A percentile compares a stretch with the other conserved stretches of the same genome.
These are phyloP conservation scores for Chaenogobius annularis DNA, from an alignment of 2,113 vertebrate genomes.

Conservation along the genomic window DNA sequence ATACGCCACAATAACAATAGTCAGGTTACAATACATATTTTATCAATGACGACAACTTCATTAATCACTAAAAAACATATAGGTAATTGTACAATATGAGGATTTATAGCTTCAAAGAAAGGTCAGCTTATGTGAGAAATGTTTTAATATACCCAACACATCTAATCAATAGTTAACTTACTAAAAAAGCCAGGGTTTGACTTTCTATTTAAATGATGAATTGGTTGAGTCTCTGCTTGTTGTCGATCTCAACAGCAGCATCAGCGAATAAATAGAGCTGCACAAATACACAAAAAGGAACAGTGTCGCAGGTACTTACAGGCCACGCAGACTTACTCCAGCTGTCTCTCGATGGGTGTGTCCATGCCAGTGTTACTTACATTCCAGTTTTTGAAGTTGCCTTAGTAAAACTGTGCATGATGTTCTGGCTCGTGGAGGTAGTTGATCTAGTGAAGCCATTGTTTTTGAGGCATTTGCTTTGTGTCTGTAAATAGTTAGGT, in stretches of 20 bases:
- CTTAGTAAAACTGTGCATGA: constrained; percentile 69
- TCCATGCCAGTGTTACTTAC: constrained; percentile 33
- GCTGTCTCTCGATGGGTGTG: constrained; percentile 9
- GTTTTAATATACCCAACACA: not conserved
- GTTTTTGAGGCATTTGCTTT: constrained; percentile 47
- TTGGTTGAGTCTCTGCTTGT: not conserved
- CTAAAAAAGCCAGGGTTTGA: no score
- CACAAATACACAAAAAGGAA: not conserved
- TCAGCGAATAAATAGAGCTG: not conserved
- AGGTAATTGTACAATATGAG: not conserved
- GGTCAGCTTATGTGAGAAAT: not conserved
- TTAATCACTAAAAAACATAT: not conserved
- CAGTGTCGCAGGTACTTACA: not conserved
- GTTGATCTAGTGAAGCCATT: constrained; percentile 49
- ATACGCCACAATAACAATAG: not conserved
- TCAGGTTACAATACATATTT: not conserved
- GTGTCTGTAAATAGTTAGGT: constrained; percentile 52
- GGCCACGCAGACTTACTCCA: constrained; percentile 21
- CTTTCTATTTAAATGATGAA: not conserved
- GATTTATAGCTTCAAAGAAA: not conserved
- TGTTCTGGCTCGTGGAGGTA: constrained; percentile 53
- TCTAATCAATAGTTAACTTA: not conserved
- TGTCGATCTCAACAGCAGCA: not conserved
- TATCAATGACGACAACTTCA: not conserved
- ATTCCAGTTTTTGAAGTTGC: constrained; percentile 59